These are phyloP conservation scores for Mormoops blainvillei DNA, from an alignment of 2,113 vertebrate species.

Conservation along the genomic window DNA sequence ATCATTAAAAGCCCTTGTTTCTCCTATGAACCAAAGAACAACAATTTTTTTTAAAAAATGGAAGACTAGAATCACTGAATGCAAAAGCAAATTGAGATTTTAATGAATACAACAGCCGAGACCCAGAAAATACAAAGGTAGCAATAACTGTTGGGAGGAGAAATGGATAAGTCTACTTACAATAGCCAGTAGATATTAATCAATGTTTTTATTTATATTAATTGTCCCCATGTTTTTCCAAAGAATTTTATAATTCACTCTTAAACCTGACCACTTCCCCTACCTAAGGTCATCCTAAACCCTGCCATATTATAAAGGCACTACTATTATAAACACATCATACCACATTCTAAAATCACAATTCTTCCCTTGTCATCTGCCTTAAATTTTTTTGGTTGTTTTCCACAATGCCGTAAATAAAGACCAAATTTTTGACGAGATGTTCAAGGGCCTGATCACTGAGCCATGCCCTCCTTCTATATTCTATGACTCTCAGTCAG, in stretches of 20 bases:
- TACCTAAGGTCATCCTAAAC: background rate
- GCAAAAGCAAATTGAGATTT: background rate
- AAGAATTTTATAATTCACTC: background rate
- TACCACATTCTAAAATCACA: background rate
- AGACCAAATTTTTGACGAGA: background rate
- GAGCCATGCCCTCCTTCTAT: background rate
- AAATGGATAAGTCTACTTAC: background rate
- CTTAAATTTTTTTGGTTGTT: background rate
- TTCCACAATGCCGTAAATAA: background rate
- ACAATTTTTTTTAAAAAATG: too few species aligned
- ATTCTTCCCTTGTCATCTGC: background rate
- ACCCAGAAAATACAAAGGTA: background rate
- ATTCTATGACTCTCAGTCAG: background rate
- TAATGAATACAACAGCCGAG: background rate
- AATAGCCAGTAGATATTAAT: background rate
- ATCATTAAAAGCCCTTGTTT: background rate
- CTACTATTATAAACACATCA: background rate
- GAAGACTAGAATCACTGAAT: background rate
- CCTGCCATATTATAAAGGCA: background rate
- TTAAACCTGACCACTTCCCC: background rate
- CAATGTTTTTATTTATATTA: background rate
- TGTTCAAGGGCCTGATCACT: background rate
- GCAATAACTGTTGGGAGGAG: background rate
- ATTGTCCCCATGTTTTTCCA: background rate
- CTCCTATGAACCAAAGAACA: background rate